phyloP scores from a whole-genome alignment of 2,888 invertebrate species.

The Torymus texanus region DNA sequence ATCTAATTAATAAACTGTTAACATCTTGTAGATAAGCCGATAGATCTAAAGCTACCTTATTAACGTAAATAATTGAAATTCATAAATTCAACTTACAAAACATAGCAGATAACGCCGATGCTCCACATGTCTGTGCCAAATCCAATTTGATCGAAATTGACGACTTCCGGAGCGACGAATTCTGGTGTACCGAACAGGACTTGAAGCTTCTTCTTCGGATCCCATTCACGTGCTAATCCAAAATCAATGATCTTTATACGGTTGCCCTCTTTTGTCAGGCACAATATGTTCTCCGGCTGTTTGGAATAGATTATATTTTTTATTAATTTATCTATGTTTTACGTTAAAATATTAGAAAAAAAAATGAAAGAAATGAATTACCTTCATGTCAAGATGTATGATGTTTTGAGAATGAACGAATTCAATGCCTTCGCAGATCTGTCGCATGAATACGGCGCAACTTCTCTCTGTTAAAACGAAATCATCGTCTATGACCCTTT shows the following conservation, averaged over 20 bases:
- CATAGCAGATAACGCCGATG: conserved; percentile 98
- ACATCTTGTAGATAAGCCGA: no score
- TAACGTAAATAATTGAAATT: no score
- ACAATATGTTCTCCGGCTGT: conserved; percentile 98
- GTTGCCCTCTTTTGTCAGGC: conserved; percentile 96
- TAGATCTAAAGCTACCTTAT: no score
- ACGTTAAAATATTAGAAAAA: no score
- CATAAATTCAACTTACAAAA: conserved; percentile 85
- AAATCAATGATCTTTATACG: conserved; percentile 99
- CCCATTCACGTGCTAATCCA: conserved; percentile 94
- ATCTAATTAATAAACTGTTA: no score
- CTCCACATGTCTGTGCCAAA: conserved; percentile 99
- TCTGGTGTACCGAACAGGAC: conserved; percentile 98
- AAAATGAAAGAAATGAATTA: conserved; percentile 70
- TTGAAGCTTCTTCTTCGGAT: conserved; percentile 93
- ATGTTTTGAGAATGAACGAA: conserved; percentile 98
- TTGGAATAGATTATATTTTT: no score
- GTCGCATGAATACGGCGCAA: conserved; percentile 97
- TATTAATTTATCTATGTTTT: no score
- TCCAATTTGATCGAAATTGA: conserved; percentile 97
- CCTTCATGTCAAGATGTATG: conserved; percentile 98
- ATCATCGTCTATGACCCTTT: conserved; percentile 98
- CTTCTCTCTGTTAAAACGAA: conserved; percentile 97
- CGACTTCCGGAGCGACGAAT: conserved; percentile 98
- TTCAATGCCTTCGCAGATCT: conserved; percentile 98